A percentile compares a stretch with the other conserved stretches of the same genome.
These are phyloP conservation scores for Lineus longissimus DNA, from an alignment of 1,140 invertebrate genomes.

Conservation along the genomic window DNA sequence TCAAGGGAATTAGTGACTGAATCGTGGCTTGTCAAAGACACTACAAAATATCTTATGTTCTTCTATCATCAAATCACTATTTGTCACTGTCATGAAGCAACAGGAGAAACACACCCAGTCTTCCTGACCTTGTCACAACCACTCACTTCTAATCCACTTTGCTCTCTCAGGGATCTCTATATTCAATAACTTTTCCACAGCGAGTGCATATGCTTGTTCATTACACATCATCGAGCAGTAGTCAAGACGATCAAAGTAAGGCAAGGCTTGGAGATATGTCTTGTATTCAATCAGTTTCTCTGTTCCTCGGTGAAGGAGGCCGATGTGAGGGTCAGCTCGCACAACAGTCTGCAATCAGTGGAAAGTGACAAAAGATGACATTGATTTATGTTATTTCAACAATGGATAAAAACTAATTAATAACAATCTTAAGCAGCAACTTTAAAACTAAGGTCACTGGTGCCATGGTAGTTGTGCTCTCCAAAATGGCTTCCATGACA, in stretches of 20 bases:
- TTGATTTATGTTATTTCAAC: no score
- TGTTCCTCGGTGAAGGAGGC: slow-evolving; percentile 90
- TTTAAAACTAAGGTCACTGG: no score
- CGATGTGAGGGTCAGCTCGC: slow-evolving; percentile 92
- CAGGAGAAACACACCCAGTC: no score
- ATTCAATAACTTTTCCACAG: slow-evolving; percentile 93
- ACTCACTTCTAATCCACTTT: slow-evolving; percentile 94
- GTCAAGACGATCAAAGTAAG: slow-evolving; percentile 97
- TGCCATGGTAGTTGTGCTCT: no score
- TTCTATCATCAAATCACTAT: no score
- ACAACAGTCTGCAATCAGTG: slow-evolving; percentile 68
- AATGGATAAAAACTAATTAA: no score
- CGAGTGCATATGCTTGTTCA: slow-evolving; percentile 93
- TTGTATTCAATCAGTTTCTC: slow-evolving; percentile 99
- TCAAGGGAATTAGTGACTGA: no score
- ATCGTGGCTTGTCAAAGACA: no score
- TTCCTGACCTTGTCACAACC: slow-evolving; percentile 48
- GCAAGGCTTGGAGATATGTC: slow-evolving; percentile 94
- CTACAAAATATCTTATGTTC: no score
- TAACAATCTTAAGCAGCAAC: no score
- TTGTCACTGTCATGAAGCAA: no score
- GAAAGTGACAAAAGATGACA: background rate
- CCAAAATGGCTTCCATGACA: no score
- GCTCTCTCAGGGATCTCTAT: slow-evolving; percentile 90
- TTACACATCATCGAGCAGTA: slow-evolving; percentile 99